A percentile compares a stretch with the other conserved stretches of the same genome.
Conservation (phyloP, 1,140 invertebrate species). For the Nomia melanderi region DNA sequence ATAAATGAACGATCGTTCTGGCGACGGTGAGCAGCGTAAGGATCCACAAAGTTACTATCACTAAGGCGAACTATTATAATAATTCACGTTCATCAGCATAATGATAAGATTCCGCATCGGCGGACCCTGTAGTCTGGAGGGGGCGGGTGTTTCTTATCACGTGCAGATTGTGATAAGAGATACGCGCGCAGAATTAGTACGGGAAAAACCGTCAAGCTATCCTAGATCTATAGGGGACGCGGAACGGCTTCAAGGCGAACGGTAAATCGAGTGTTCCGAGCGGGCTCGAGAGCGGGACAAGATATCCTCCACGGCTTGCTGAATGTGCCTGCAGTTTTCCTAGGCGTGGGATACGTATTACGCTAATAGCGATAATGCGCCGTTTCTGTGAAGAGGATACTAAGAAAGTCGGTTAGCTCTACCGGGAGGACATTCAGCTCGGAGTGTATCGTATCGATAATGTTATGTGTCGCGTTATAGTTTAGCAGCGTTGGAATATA, state of each 20-base stretch:
- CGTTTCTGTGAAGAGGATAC: conserved; percentile 38
- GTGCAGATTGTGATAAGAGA: conserved; percentile 67
- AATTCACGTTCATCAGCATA: conserved; percentile 40
- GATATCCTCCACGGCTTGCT: conserved; percentile 62
- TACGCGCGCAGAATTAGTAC: conserved; percentile 67
- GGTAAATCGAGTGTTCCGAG: conserved; percentile 48
- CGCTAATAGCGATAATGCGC: conserved; percentile 65
- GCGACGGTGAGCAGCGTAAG: neutral
- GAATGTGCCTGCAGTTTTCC: conserved; percentile 48
- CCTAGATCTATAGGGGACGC: conserved; percentile 54
- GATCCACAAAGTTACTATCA: conserved; percentile 39
- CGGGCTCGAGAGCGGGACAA: conserved; percentile 53
- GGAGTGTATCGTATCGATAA: neutral
- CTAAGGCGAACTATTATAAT: conserved; percentile 22
- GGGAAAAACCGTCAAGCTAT: conserved; percentile 57
- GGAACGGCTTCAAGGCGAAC: conserved; percentile 38
- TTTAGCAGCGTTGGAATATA: no score
- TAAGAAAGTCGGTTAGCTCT: neutral
- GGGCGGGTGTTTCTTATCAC: conserved; percentile 21
- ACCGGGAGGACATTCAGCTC: neutral
- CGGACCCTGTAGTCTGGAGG: neutral
- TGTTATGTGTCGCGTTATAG: no score
- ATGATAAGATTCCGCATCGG: conserved; percentile 6
- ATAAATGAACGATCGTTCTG: conserved; percentile 29
- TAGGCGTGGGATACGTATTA: conserved; percentile 57